phyloP scores from a whole-genome alignment of 2,888 invertebrate species.

The Malacosoma neustria region DNA sequence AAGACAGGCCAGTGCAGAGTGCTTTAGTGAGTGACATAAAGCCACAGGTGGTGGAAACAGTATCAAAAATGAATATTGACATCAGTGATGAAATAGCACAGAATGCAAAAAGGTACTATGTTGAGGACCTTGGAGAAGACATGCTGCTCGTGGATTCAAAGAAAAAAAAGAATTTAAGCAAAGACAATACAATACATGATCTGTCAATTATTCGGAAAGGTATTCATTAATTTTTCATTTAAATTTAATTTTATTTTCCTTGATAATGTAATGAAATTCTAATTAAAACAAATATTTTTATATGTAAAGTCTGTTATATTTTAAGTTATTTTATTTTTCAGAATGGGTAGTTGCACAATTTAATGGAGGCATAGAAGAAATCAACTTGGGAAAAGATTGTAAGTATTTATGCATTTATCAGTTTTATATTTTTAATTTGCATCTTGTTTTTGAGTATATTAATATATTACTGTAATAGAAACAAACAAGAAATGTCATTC shows the following conservation, averaged over 20 bases:
- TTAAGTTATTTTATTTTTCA: conserved; percentile 28
- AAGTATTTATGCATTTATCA: conserved; percentile 24
- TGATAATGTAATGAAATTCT: background rate
- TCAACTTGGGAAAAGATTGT: conserved; percentile 43
- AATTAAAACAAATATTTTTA: background rate
- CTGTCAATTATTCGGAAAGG: conserved; percentile 43
- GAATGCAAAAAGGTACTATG: conserved; percentile 41
- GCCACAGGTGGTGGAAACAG: conserved; percentile 29
- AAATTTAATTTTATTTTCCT: background rate
- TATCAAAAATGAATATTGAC: conserved; percentile 30
- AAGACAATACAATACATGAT: conserved; percentile 31
- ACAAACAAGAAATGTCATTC: too few species aligned
- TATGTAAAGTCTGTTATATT: conserved; percentile 3
- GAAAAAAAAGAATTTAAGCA: conserved; percentile 46
- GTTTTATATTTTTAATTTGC: conserved; percentile 1
- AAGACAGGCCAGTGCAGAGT: conserved; percentile 37
- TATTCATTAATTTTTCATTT: conserved; percentile 9
- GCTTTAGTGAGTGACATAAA: conserved; percentile 33
- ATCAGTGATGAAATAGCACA: conserved; percentile 23
- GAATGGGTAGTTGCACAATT: conserved; percentile 55
- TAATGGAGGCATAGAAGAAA: conserved; percentile 46
- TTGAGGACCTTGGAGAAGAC: conserved; percentile 54
- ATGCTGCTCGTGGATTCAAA: conserved; percentile 54
- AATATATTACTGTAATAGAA: too few species aligned
- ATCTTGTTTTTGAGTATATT: too few species aligned